phyloP scores from a whole-genome alignment of 1,140 invertebrate genomes.

The Patella vulgata region DNA sequence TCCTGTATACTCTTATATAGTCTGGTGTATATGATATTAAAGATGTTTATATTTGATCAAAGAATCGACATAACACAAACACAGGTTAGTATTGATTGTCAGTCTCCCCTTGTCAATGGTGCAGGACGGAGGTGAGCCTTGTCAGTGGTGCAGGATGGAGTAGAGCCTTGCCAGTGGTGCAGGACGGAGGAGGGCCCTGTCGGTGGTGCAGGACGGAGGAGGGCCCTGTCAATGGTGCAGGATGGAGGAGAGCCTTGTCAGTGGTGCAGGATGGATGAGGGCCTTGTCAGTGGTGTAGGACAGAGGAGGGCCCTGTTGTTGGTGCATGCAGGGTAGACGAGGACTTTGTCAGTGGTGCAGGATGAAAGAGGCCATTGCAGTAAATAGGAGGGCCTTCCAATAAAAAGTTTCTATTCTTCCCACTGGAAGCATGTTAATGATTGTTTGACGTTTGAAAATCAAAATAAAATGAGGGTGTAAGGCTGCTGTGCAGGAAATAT shows the following conservation, averaged over 20 bases:
- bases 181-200: background rate
- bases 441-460: too few species aligned
- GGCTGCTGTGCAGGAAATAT: too few species aligned
- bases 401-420: too few species aligned
- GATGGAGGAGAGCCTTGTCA: background rate
- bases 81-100: slow-evolving; percentile 13
- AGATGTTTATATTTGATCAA: slow-evolving; percentile 27
- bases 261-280: background rate
- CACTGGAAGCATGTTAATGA: too few species aligned
- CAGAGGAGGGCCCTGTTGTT: background rate
- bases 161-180: background rate
- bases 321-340: background rate
- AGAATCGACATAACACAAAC: slow-evolving; percentile 6
- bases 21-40: slow-evolving; percentile 20
- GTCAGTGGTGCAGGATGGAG: background rate
- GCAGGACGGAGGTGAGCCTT: background rate
- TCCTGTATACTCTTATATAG: slow-evolving; percentile 14
- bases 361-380: background rate
- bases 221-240: background rate
- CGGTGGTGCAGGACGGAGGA: background rate
- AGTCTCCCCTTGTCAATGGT: background rate
- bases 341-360: background rate
- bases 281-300: background rate
- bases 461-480: too few species aligned
- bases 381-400: too few species aligned